phyloP scores from a whole-genome alignment of 2,797 vertebrate genomes.

The Valencia hispanica region DNA sequence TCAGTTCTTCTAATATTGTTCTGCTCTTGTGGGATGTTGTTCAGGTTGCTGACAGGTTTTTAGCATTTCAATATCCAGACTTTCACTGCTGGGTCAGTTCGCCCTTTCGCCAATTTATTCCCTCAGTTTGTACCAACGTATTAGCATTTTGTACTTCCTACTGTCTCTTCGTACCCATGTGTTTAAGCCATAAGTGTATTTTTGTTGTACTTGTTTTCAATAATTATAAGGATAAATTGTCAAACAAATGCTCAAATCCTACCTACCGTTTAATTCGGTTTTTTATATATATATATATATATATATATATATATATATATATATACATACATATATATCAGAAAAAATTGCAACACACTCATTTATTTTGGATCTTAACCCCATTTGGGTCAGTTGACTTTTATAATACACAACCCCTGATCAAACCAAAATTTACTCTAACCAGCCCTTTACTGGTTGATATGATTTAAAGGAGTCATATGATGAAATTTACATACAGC shows the following conservation, averaged over 20 bases:
- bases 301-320: too few relatives aligned
- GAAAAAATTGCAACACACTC: too few relatives aligned
- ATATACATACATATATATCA: too few relatives aligned
- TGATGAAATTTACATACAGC: neutral
- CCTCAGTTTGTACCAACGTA: neutral
- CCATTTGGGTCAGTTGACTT: neutral
- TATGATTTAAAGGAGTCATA: neutral
- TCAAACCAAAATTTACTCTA: neutral
- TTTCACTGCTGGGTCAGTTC: neutral
- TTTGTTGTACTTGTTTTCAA: too few relatives aligned
- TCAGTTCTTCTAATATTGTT: neutral
- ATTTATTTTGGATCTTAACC: too few relatives aligned
- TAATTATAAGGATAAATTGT: too few relatives aligned
- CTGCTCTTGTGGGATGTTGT: neutral
- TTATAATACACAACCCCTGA: neutral
- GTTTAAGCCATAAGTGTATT: too few relatives aligned
- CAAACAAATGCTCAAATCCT: too few relatives aligned
- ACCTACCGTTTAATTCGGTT: too few relatives aligned
- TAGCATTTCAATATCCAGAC: neutral
- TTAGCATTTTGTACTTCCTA: neutral
- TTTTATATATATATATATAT: too few relatives aligned
- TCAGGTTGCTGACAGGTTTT: neutral
- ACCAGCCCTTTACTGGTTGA: neutral
- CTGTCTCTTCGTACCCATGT: too few relatives aligned
- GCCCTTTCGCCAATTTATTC: neutral